Conservation (phyloP, 2,888 invertebrate species). For the Muscina levida region DNA sequence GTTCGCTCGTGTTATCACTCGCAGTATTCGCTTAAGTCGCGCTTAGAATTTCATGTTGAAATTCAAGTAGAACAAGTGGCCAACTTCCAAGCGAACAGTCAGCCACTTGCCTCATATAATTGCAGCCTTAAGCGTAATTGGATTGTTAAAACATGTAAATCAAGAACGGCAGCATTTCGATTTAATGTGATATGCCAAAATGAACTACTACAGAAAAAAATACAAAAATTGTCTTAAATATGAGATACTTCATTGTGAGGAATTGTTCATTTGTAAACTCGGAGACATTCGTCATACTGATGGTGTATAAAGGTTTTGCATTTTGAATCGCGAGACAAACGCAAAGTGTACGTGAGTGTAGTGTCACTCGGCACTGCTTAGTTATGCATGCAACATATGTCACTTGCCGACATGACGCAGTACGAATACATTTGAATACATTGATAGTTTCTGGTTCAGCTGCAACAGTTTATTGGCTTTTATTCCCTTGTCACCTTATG, state of each 20-base stretch:
- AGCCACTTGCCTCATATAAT: slow-evolving; percentile 55
- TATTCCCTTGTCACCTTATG: not conserved
- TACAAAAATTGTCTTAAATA: slow-evolving; percentile 3
- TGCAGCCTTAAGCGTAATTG: slow-evolving; percentile 62
- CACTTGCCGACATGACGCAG: too few relatives aligned
- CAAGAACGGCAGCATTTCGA: slow-evolving; percentile 23
- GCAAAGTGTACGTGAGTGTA: not conserved
- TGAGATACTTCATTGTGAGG: too few relatives aligned
- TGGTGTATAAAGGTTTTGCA: not conserved
- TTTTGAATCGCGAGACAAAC: not conserved
- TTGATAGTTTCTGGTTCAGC: too few relatives aligned
- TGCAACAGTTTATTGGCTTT: too few relatives aligned
- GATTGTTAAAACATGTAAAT: slow-evolving; percentile 62
- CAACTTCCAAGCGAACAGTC: too few relatives aligned
- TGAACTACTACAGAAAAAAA: not conserved
- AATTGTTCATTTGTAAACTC: not conserved
- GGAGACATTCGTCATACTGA: slow-evolving; percentile 9
- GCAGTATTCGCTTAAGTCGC: too few relatives aligned
- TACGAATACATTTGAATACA: too few relatives aligned
- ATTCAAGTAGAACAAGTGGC: slow-evolving; percentile 61
- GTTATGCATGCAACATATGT: too few relatives aligned
- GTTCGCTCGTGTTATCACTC: too few relatives aligned
- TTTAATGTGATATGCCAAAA: not conserved
- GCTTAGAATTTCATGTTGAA: slow-evolving; percentile 62
- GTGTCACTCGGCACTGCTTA: too few relatives aligned